Percentiles rank a stretch among this genome's conserved stretches.
Evolutionary conservation across 2,797 vertebrate genomes (phyloP).

Genomic region (Harpagifer antarcticus): DNA sequence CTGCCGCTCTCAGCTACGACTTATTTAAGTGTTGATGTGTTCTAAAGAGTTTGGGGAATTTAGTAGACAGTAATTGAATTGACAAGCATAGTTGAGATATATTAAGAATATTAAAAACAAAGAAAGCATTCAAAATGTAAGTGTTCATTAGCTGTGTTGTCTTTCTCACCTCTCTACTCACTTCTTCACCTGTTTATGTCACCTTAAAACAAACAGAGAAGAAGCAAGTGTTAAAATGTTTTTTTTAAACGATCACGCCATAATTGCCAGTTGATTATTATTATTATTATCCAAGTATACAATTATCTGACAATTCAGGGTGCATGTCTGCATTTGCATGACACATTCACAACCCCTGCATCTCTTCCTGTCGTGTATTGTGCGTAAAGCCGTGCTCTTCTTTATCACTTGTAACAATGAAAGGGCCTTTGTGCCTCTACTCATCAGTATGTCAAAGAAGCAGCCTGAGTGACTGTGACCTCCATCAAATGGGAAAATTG

Average conservation of each 20-base stretch:
- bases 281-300: constrained; percentile 13
- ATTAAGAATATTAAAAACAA: not conserved
- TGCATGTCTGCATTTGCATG: constrained; percentile 48
- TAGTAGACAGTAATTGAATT: not conserved
- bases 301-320: constrained; percentile 34
- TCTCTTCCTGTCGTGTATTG: constrained; percentile 55
- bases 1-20: not conserved
- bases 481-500: constrained; percentile 79
- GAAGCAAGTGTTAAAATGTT: not conserved
- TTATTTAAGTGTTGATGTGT: not conserved
- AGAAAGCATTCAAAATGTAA: not conserved
- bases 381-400: constrained; percentile 47
- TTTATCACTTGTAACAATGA: constrained; percentile 71
- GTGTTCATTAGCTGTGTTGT: not conserved
- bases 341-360: constrained; percentile 38
- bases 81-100: not conserved
- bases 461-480: constrained; percentile 73
- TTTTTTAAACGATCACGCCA: not conserved
- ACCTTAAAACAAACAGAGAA: constrained; percentile 8
- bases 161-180: not conserved
- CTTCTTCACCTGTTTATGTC: not conserved
- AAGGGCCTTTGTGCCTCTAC: constrained; percentile 69
- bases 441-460: constrained; percentile 78
- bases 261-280: constrained; percentile 8
- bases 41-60: not conserved